These are phyloP conservation scores for Phoenicopterus ruber DNA, from an alignment of 2,113 vertebrate genomes.

Conservation along the genomic window DNA sequence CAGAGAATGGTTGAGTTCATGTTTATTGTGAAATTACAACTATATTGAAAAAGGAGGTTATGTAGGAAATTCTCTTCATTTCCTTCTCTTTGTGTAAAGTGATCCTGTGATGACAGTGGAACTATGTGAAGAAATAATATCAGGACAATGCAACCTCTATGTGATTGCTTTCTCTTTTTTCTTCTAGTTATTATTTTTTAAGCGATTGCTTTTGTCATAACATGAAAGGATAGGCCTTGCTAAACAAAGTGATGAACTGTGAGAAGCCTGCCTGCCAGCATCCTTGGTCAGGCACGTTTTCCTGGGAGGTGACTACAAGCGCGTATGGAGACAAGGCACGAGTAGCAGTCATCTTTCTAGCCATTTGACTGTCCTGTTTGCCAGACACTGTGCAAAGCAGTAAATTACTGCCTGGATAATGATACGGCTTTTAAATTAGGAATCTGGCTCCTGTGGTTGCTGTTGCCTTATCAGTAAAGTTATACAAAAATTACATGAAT, in stretches of 20 bases:
- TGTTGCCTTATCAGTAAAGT: not conserved
- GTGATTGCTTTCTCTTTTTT: not conserved
- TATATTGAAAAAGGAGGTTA: not conserved
- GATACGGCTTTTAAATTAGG: not conserved
- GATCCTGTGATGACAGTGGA: not conserved
- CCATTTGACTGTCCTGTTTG: not conserved
- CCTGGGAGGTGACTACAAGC: not conserved
- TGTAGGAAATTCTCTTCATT: not conserved
- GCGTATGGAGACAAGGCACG: not conserved
- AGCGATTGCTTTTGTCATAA: not conserved
- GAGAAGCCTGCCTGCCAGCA: not conserved
- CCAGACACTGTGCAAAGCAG: not conserved
- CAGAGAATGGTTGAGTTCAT: not conserved
- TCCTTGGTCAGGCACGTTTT: not conserved
- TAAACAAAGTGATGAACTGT: not conserved
- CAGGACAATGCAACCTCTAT: not conserved
- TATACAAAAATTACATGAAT: not conserved
- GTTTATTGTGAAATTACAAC: not conserved
- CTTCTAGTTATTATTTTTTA: not conserved
- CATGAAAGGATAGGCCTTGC: not conserved
- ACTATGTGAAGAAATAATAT: not conserved
- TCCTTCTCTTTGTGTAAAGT: not conserved
- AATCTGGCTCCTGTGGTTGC: not conserved
- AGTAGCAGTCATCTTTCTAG: not conserved
- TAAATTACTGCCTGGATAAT: not conserved